Base-by-base conservation (phyloP, 2,113 vertebrate species). In the Onychorhynchus coronatus region DNA sequence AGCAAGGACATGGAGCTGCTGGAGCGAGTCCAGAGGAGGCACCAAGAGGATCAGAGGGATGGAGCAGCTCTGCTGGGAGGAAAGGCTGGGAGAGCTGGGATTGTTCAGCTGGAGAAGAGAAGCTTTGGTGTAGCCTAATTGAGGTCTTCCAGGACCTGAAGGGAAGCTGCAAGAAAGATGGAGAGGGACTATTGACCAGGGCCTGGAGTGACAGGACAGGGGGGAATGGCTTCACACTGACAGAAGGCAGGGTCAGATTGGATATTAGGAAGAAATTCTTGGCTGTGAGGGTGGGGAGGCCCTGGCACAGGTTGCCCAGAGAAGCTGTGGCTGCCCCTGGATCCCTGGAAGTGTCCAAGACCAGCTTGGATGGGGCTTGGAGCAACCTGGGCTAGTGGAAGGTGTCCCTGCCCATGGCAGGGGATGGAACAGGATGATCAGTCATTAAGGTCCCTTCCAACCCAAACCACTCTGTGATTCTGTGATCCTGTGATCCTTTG, bases 361-460 rank as follows among this genome's bases (percentile, higher is more conserved):
- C 30, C 76, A 80, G 76, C 17, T 0, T 80, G 76, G 75, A 8
- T 13, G 20, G 74, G 56, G 72, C 84, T 68, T 1, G 52, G 65
- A 62, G 65, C n/a, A n/a, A 6, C 74, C 65, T 79, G 85, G 52
- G 18, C 19, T 39, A 23, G 15, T 37, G 86, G 23, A 0, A 89
- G 77, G 15, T 8, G 77, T 21, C 70, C 53, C 53, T 82, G 52
- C 3, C 22, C n/a, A 30, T 14, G 56, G 41, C 28, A 1, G 24
- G 7, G 15, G 5, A 22, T 28, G 44, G 37, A 0, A 4, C 1
- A 3, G 8, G 37, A 2, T 74, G 50, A 0, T 11, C 50, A 52
- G 50, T 28, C 2, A 46, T 39, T 30, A 2, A 11, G 7, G 5
- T 7, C 5, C 3, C 30, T 62, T 1, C 24, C 13, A 67, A 8